Conservation (phyloP, 2,888 invertebrate genomes). For the Andrena praecox region DNA sequence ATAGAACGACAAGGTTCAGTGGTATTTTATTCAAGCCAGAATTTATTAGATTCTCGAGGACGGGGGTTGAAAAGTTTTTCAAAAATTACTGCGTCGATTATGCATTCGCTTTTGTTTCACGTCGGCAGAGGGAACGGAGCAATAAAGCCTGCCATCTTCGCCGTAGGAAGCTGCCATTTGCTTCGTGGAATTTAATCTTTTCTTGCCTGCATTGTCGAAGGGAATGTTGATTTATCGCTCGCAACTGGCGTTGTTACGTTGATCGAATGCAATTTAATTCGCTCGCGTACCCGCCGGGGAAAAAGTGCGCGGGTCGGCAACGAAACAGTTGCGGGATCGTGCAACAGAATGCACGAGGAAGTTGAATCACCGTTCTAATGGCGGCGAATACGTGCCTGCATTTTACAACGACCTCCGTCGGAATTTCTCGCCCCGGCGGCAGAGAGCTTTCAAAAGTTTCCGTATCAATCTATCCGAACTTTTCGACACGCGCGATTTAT, state of each 20-base stretch:
- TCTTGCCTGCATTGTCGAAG: background rate
- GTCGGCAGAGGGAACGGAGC: background rate
- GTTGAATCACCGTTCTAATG: conserved; percentile 18
- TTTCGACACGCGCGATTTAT: conserved; percentile 29
- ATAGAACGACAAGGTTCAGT: background rate
- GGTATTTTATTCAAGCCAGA: background rate
- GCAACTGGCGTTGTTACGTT: background rate
- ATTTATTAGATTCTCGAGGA: background rate
- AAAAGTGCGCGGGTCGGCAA: background rate
- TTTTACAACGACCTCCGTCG: background rate
- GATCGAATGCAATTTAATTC: background rate
- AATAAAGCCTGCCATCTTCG: background rate
- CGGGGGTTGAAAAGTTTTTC: background rate
- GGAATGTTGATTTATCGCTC: background rate
- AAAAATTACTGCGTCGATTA: background rate
- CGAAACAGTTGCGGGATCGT: background rate
- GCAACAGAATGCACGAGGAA: background rate
- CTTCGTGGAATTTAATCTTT: background rate
- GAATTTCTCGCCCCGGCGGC: background rate
- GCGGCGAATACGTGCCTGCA: background rate
- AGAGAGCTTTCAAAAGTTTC: background rate
- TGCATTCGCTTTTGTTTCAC: background rate
- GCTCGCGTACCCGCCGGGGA: background rate
- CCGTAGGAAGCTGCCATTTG: background rate
- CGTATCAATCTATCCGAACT: conserved; percentile 20